Base-by-base conservation (phyloP, 2,888 invertebrate genomes). In the Drosophila meridiana region DNA sequence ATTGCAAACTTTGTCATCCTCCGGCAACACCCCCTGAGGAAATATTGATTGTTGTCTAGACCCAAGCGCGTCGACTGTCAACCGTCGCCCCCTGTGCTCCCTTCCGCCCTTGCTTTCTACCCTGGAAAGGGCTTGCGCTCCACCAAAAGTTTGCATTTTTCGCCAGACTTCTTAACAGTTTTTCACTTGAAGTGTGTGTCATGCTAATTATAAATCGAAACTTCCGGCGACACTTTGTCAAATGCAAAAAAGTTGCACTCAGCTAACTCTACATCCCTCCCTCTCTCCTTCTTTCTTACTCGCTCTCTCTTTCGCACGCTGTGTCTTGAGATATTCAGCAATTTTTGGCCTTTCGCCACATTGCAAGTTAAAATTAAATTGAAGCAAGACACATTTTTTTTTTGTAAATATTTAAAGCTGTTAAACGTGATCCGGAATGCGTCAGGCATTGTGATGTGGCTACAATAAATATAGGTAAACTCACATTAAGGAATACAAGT, bases 171-270 rank as follows among this genome's bases (percentile, higher is more conserved):
- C 69, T 78, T 64, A 56, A 63, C 80, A 78, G 66, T 87, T 81
- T 79, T 83, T 78, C 73, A 78, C 69, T 83, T 61, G 80, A 69
- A 80, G 86, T 87, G 78, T 87, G 87, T 87, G 87, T 85, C 87
- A 87, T 87, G 89, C 87, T 87, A 87, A 87, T 87, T 87, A 87
- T 89, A 87, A 87, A 89, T 89, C 84, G 89, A 87, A 87, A 87
- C 89, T 87, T 87, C 74, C 73, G 81, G 70, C 88, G 86, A 89
- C 88, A 87, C 89, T 87, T 89, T 87, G 88, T 81, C 88, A 87
- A 89, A 78, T 76, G 85, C 85, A 82, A 78, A 76, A 77, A 76
- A 72, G 53, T 67, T 75, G 45, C 52, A 74, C 66, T 67, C 38
- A 30, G 9, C 42, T 43, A 2, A 20, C 4, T 6, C 28, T 13